Evolutionary conservation across 1,140 invertebrate genomes (phyloP).

Genomic region (Chlorops oryzae): DNA sequence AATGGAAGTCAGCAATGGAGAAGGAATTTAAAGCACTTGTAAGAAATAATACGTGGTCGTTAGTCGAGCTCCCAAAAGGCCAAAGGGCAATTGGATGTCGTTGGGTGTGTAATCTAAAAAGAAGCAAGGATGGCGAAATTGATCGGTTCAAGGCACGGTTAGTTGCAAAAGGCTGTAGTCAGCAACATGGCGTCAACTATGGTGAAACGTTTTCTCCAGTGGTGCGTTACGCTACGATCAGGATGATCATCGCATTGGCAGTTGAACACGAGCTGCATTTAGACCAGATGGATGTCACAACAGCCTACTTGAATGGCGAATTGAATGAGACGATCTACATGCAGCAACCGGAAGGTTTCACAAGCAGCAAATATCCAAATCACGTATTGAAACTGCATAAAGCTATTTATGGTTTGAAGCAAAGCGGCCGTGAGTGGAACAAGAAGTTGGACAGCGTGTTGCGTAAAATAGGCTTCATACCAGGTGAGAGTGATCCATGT

Average conservation of each 20-base stretch:
- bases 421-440: conserved; percentile 36
- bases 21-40: conserved; percentile 28
- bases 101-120: conserved; percentile 8
- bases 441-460: conserved; percentile 21
- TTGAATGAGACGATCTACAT: conserved; percentile 47
- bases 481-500: conserved; percentile 25
- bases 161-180: conserved; percentile 43
- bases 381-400: conserved; percentile 31
- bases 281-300: conserved; percentile 42
- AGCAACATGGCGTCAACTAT: conserved; percentile 40
- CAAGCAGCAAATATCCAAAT: conserved; percentile 13
- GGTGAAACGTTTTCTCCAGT: conserved; percentile 43
- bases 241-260: conserved; percentile 42
- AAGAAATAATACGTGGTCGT: conserved; percentile 30
- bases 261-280: conserved; percentile 26
- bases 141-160: conserved; percentile 42
- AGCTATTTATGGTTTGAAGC: conserved; percentile 40
- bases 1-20: conserved; percentile 31
- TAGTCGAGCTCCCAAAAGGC: conserved; percentile 20
- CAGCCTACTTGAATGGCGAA: conserved; percentile 48
- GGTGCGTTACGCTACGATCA: conserved; percentile 34
- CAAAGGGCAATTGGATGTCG: conserved; percentile 10
- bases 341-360: conserved; percentile 38
- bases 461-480: conserved; percentile 13
- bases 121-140: conserved; percentile 7